Base-by-base conservation (phyloP, 2,888 invertebrate genomes). In the Venusia cambrica region DNA sequence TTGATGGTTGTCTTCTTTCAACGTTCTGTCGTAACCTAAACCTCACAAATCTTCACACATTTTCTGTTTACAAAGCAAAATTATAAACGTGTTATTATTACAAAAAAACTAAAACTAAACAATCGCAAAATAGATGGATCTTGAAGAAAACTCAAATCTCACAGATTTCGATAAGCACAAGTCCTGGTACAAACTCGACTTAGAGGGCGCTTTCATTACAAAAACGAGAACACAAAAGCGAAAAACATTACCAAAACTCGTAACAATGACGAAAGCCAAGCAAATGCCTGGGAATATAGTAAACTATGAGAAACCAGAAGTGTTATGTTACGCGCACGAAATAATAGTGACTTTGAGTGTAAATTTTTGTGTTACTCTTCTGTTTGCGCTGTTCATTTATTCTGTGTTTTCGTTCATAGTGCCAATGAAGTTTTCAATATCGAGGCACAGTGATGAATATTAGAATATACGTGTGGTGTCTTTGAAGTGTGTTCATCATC, bases 131-230 rank as follows among this genome's bases (percentile, higher is more conserved):
- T 28, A 21, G 6, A 34, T 34, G 34, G 34, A 34, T 34, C n/a
- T 4, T 9, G 3, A 8, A 3, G 17, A 28, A 22, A 13, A 17
- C 5, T 10, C 1, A 22, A 24, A 11, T 5, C 6, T 5, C 7
- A 11, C 1, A 11, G 15, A 11, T 21, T 34, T 52, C 17, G 64
- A 69, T 5, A 66, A 63, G 26, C 51, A 70, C 32, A 69, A 69
- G 15, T 70, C 70, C 0, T 70, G 70, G 70, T 70, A 70, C 31
- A 64, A 66, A 36, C 2, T 68, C 1, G 70, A 70, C 7, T 20
- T 69, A 0, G 67, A 67, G 0, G 66, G 63, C 0, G 54, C 40
- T 0, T 66, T 25, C 3, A 69, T 65, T 0, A 67, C 70, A 0
- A 61, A 50, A 51, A 14, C 24, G 2, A 29, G 34, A 3, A 4